phyloP scores from a whole-genome alignment of 2,113 vertebrate species.

The Okapia johnstoni region DNA sequence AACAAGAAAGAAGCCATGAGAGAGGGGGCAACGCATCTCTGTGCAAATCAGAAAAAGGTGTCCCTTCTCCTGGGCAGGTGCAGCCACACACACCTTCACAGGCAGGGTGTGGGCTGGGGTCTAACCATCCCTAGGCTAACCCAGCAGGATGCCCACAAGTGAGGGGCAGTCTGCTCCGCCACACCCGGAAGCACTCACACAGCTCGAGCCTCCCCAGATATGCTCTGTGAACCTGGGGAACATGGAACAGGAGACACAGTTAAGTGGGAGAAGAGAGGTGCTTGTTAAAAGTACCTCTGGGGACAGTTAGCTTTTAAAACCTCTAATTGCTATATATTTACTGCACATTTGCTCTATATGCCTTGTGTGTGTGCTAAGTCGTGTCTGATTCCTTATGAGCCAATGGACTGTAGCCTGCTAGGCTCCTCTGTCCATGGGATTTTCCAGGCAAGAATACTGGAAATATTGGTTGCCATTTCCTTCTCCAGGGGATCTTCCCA shows the following conservation, averaged over 20 bases:
- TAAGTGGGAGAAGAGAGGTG: neutral
- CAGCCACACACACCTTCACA: neutral
- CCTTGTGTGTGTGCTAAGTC: neutral
- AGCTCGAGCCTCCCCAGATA: rapidly evolving
- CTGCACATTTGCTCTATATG: neutral
- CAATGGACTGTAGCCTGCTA: neutral
- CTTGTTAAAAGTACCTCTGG: neutral
- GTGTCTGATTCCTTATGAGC: neutral
- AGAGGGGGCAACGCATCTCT: neutral
- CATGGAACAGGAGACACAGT: neutral
- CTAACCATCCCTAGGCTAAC: neutral
- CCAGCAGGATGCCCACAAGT: neutral
- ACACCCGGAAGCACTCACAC: neutral
- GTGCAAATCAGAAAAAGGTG: neutral
- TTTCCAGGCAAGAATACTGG: neutral
- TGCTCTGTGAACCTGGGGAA: neutral
- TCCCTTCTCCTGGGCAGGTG: neutral
- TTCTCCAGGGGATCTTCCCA: neutral
- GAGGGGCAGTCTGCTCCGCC: neutral
- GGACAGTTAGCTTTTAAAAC: neutral
- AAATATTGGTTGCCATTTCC: neutral
- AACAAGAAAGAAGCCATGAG: neutral
- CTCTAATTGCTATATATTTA: neutral
- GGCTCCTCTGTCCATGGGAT: neutral
- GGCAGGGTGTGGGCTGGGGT: neutral